These are phyloP conservation scores for Tychaedon coryphoeus DNA, from an alignment of 2,113 vertebrate genomes.

Conservation along the genomic window DNA sequence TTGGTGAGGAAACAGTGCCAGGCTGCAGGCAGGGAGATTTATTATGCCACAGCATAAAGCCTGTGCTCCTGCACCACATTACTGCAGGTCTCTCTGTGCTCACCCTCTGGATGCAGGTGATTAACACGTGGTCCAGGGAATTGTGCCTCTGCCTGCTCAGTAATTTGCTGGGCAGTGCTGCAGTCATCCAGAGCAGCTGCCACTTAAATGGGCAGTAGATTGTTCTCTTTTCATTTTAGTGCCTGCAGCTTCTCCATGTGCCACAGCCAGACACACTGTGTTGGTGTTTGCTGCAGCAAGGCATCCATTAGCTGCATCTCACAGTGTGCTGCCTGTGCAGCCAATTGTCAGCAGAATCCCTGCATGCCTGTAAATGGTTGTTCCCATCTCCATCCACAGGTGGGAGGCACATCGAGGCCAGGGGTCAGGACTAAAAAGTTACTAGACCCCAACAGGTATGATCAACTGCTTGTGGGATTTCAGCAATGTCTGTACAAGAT, in stretches of 20 bases:
- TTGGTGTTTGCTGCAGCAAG: neutral
- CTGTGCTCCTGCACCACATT: neutral
- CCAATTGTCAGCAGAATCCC: neutral
- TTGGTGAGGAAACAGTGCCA: neutral
- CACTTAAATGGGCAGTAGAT: neutral
- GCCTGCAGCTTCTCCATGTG: neutral
- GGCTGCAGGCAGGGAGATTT: neutral
- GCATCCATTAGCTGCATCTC: neutral
- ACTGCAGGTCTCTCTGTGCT: slow-evolving; percentile 27
- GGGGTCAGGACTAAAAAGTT: neutral
- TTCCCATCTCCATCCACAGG: neutral
- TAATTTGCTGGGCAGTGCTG: slow-evolving; percentile 56
- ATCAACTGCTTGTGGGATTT: neutral
- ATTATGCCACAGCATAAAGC: neutral
- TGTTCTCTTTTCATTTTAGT: slow-evolving; percentile 31
- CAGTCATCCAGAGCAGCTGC: slow-evolving; percentile 33
- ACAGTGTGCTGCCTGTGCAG: neutral
- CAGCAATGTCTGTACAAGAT: neutral
- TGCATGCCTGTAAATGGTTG: neutral
- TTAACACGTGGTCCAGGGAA: neutral
- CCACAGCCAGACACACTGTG: neutral
- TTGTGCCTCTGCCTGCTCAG: slow-evolving; percentile 38
- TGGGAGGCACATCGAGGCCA: neutral
- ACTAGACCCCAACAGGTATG: neutral
- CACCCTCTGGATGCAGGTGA: slow-evolving; percentile 25